Base-by-base conservation (phyloP, 1,140 invertebrate genomes). In the Drosophila teissieri region DNA sequence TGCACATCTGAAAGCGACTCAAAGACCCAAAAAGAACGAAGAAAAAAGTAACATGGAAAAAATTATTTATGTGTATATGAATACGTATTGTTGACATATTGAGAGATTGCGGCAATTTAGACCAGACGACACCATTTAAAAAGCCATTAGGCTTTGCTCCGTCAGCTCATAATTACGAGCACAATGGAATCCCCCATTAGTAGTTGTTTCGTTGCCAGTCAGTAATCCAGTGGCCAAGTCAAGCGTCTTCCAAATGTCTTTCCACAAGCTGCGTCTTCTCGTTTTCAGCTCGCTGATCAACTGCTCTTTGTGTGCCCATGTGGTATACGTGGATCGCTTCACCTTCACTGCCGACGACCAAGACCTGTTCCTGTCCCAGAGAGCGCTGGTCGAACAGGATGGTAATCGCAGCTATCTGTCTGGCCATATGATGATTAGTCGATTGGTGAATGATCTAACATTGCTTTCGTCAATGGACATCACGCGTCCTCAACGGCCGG, bases 321-420 rank as follows among this genome's bases (percentile, higher is more conserved):
- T 85, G 22, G 44, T 88, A 22, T 49, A 15, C 2, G 58, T 85
- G 17, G 64, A 86, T 53, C 48, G 52, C 0, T 86, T 82, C 39
- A 48, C 49, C 3, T 86, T 86, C 22, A 24, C 24, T 19, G 17
- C 55, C 14, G 64, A 64, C 10, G 82, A 88, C 60, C 61, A 5
- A 0, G 39, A 48, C 7, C 7, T 64, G n/a, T 48, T 86, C 14
- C 12, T 51, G 1, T 79, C 83, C 24, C 62, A 88, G 14, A 72
- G 62, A 12, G 45, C 75, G 4, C 2, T 45, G 1, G 12, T 88
- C 11, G 74, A 86, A 39, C 83, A 86, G 51, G 79, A 68, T n/a
- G 49, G 44, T 1, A 88, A 86, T 56, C 69, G 82, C 1, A 86
- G 82, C 14, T 86, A 82, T 34, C 22, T 86, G 0, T 88, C 83